Base-by-base conservation (phyloP, 2,888 invertebrate genomes). In the Coenonympha arcania region DNA sequence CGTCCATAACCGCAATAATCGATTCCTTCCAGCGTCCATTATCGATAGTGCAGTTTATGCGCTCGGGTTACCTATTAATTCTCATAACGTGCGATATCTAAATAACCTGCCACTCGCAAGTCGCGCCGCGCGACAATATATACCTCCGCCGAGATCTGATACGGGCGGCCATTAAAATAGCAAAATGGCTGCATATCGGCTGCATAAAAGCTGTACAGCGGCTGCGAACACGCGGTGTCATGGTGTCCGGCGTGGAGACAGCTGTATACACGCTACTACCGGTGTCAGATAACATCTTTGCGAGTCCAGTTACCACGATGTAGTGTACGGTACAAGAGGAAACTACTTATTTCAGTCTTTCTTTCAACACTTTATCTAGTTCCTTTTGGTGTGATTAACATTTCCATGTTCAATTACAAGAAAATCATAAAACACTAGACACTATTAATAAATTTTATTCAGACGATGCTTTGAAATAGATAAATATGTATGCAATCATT, bases 141-240 rank as follows among this genome's bases (percentile, higher is more conserved):
- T 24, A 20, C 33, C 41, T 41, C 42, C 48, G 24, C 13, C 3
- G 28, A 33, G 18, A 42, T 48, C 48, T 30, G 48, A 48, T 48
- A 48, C 11, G 9, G 34, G 26, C 8, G 30, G 19, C 31, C 28
- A 28, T 11, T 22, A 19, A 18, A 41, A 19, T 40, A 9, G 22
- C 41, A 19, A 18, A 41, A 19, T 40, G 6, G 22, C 41, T 18
- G 41, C 18, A 33, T 16, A 16, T 16, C n/a, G 24, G 24, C 9
- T 3, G 15, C 31, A 5, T 6, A 16, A 8, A 9, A 9, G 24
- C 9, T 3, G 15, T 15, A 5, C 6, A 15, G 1, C 1, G 13
- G 15, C 31, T 6, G 31, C 3, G 1, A 1, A 6, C 31, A 4
- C n/a, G 31, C 31, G 15, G 15, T 15, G 31, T 31, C 8, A 15